Evolutionary conservation across 2,888 invertebrate genomes (phyloP).

Genomic region (Anagyrus pseudococci): DNA sequence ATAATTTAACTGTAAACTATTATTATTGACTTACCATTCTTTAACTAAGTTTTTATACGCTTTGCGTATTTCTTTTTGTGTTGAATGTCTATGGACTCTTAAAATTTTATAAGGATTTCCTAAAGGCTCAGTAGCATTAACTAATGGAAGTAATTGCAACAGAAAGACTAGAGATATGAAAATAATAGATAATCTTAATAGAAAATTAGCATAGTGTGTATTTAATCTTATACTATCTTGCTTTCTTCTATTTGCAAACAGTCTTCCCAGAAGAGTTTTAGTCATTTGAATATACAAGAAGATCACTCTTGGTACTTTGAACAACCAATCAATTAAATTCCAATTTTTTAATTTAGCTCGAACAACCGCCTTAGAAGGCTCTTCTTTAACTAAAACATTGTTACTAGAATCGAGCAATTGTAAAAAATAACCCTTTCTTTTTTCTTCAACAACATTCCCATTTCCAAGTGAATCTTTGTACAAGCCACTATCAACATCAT

Average conservation of each 20-base stretch:
- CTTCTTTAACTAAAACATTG: neutral
- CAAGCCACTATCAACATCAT: too few species aligned
- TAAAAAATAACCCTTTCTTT: neutral
- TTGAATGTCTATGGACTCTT: conserved; percentile 77
- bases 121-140: conserved; percentile 59
- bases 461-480: neutral
- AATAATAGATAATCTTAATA: conserved; percentile 3
- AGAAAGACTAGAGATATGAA: conserved; percentile 49
- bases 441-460: neutral
- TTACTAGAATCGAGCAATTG: neutral
- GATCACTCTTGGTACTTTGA: conserved; percentile 10
- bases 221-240: conserved; percentile 7
- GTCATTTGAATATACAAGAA: neutral
- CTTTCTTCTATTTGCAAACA: conserved; percentile 6
- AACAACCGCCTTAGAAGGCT: neutral
- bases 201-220: neutral
- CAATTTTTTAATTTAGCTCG: neutral
- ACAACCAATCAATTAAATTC: neutral
- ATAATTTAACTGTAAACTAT: too few species aligned
- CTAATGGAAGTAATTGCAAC: conserved; percentile 49
- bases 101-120: conserved; percentile 86
- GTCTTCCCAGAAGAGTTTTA: neutral
- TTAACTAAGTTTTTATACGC: conserved; percentile 90
- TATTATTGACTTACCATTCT: conserved; percentile 75
- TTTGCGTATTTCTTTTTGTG: conserved; percentile 83